Base-by-base conservation (phyloP, 1,140 invertebrate species). In the Drosophila sechellia region DNA sequence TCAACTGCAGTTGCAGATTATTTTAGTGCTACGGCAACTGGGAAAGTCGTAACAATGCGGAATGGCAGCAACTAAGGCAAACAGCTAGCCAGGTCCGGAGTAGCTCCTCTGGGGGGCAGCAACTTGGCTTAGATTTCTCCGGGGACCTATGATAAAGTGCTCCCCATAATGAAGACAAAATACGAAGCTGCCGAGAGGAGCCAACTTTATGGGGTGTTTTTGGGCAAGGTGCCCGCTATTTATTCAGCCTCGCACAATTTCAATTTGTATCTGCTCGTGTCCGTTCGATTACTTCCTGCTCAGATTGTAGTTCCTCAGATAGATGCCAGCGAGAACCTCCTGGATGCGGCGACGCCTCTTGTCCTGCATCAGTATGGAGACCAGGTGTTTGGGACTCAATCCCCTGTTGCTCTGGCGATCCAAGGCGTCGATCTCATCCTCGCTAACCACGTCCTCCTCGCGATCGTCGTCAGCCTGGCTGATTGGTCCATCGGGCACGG, bases 1-100 rank as follows among this genome's bases (percentile, higher is more conserved):
- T 90, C 83, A 90, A 83, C 86, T 90, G 79, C 78, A 90, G 86
- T 90, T 86, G 79, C 87, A 85, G 85, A 90, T 85, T 90, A 90
- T 90, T 84, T 90, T 79, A 84, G 81, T 85, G 66, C 69, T 31
- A 34, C 15, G 34, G 42, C 58, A 48, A 42, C 42, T 77, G 40
- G 45, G 54, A 75, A 80, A 83, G 70, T 79, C 72, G 78, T 72
- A 75, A 80, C 77, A 75, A 75, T 60, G 39, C 56, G 15, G 63
- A 72, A 55, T 39, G 40, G 55, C 11, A 43, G 64, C 22, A 75
- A 48, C 56, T 68, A 59, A 25, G 42, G 50, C 63, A 80, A 77
- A 73, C 48, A 77, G 20, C 48, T 53, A 50, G 59, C 43, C 54
- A 46, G 22, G 3, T 22, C 10, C 43, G 57, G 64, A 69, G 72